Evolutionary conservation across 2,113 vertebrate genomes (phyloP).

Genomic region (Abramis brama): DNA sequence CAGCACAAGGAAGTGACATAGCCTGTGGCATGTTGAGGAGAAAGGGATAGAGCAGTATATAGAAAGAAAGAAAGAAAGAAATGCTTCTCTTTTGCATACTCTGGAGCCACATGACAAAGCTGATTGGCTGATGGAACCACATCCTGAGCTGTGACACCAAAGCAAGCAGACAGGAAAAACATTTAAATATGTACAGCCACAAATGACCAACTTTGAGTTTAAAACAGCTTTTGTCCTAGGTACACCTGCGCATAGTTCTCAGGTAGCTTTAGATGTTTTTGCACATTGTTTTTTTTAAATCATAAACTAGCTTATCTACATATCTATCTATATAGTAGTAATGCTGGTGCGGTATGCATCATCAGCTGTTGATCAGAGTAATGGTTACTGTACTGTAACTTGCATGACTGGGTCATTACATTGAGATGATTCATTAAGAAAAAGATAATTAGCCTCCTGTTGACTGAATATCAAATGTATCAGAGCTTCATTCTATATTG

Average conservation of each 20-base stretch:
- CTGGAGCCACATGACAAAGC: constrained; percentile 11
- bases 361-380: not conserved
- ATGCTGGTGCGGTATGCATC: not conserved
- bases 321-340: not conserved
- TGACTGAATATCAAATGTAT: not conserved
- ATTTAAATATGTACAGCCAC: not conserved
- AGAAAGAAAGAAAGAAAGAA: constrained; percentile 30
- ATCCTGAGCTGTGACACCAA: not conserved
- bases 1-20: constrained; percentile 31
- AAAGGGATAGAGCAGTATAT: not conserved
- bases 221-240: too few relatives aligned
- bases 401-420: not conserved
- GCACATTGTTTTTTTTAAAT: not conserved
- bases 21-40: constrained; percentile 15
- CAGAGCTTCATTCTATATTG: not conserved
- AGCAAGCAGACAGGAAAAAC: not conserved
- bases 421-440: not conserved
- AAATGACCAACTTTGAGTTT: not conserved
- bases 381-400: not conserved
- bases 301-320: not conserved
- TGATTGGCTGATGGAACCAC: not conserved
- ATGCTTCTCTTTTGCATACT: constrained; percentile 44
- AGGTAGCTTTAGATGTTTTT: too few relatives aligned
- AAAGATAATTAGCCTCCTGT: not conserved
- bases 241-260: too few relatives aligned